Percentiles rank a stretch among this genome's conserved stretches.
These are phyloP conservation scores for Uloborus plumipes DNA, from an alignment of 2,888 invertebrate species.

Conservation along the genomic window DNA sequence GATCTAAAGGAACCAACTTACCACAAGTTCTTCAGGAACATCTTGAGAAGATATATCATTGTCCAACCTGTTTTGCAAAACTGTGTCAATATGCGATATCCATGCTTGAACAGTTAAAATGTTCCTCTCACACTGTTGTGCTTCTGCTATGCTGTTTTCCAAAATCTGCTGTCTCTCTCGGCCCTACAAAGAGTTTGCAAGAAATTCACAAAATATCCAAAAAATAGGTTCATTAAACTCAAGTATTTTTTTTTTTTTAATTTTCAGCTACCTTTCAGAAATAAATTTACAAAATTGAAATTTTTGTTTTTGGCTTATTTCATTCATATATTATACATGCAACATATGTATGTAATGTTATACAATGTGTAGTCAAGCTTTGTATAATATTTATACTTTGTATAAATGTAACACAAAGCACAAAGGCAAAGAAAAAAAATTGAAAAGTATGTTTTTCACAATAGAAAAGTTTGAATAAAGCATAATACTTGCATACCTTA, in stretches of 20 bases:
- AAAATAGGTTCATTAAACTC: no score
- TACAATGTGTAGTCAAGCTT: no score
- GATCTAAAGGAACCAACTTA: constrained; percentile 64
- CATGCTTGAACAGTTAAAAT: constrained; percentile 82
- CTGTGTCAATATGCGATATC: constrained; percentile 79
- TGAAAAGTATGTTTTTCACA: not conserved
- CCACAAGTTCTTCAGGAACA: constrained; percentile 80
- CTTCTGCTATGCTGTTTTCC: constrained; percentile 81
- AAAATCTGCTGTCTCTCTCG: constrained; percentile 76
- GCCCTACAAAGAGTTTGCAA: constrained; percentile 21
- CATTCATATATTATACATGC: no score
- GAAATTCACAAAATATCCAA: no score
- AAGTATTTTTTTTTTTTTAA: no score
- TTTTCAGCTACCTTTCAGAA: no score
- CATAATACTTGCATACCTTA: constrained; percentile 73
- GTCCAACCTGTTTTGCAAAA: constrained; percentile 80
- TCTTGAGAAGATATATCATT: constrained; percentile 85
- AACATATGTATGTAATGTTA: no score
- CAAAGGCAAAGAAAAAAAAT: not conserved
- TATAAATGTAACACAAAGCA: not conserved
- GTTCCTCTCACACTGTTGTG: constrained; percentile 82
- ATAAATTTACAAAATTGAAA: not conserved
- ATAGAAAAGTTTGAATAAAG: not conserved
- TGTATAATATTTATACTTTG: no score
- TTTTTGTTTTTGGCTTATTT: not conserved